phyloP scores from a whole-genome alignment of 2,113 vertebrate species.

The Helogale parvula region DNA sequence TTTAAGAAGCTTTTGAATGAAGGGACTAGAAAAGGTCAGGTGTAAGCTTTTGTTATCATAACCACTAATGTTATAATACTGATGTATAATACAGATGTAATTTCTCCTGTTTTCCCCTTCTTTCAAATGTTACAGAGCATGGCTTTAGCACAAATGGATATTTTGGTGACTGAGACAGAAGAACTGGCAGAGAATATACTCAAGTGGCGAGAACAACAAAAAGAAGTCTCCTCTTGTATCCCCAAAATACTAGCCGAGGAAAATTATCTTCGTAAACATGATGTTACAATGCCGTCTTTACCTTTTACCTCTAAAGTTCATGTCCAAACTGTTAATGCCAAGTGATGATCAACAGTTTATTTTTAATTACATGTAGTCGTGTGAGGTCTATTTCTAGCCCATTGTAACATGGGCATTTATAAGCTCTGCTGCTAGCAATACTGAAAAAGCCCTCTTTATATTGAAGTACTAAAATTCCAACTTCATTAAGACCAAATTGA shows the following conservation, averaged over 20 bases:
- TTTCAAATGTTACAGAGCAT: slow-evolving; percentile 85
- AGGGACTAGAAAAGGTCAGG: neutral
- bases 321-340: slow-evolving; percentile 11
- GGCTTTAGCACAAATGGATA: slow-evolving; percentile 85
- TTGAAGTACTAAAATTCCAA: slow-evolving; percentile 16
- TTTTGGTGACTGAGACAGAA: slow-evolving; percentile 86
- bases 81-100: neutral
- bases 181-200: slow-evolving; percentile 88
- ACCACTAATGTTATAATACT: slow-evolving; percentile 13
- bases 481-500: slow-evolving; percentile 56
- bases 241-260: slow-evolving; percentile 69
- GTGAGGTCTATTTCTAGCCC: slow-evolving; percentile 22
- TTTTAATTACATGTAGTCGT: slow-evolving; percentile 26
- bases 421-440: slow-evolving; percentile 10
- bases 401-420: neutral
- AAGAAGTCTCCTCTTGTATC: slow-evolving; percentile 68
- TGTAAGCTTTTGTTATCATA: slow-evolving; percentile 42
- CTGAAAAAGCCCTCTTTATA: slow-evolving; percentile 50
- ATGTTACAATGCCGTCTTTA: neutral
- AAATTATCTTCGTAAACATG: slow-evolving; percentile 74
- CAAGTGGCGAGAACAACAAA: slow-evolving; percentile 86
- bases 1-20: neutral
- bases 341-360: slow-evolving; percentile 31
- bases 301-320: slow-evolving; percentile 44
- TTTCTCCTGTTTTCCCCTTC: slow-evolving; percentile 50